Base-by-base conservation (phyloP, 2,797 vertebrate species). In the Sebastes paucispinis region DNA sequence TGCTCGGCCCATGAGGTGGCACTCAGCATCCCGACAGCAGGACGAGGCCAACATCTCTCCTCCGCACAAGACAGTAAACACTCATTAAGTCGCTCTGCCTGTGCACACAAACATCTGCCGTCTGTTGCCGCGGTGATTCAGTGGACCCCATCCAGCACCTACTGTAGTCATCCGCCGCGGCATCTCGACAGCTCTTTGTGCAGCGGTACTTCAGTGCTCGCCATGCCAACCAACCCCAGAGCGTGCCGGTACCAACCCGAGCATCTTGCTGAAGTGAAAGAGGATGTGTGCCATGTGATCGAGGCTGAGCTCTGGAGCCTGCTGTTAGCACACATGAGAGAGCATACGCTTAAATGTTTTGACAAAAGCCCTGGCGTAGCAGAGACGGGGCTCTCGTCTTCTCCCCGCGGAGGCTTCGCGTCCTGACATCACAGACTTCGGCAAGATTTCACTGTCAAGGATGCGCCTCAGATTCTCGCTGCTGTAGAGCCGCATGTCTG, bases 71-170 rank as follows among this genome's bases (percentile, higher is more conserved):
- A 78, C 24, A 16, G 89, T 89, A 94, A 93, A 93, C 88, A 93
- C 76, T 94, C 89, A 92, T 94, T 95, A 93, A 89, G 90, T 82
- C 72, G 54, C 80, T 83, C 84, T 80, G 77, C 27, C 82, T 75
- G 69, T 81, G 82, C 86, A 91, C 89, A 91, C 91, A 88, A 72
- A 81, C 86, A 85, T 85, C 84, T 87, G 80, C 69, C 39, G 65
- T 83, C 60, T 86, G 84, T 69, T 77, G 74, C 69, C 8, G 10
- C 14, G 14, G 58, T 60, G 83, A 90, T 62, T 76, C 80, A 36
- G 39, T 77, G 77, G 79, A 74, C 50, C 79, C 69, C 2, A 32
- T 80, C 60, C 75, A 81, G 31, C 72, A 60, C 67, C 64, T 52
- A 22, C 69, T 27, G 52, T 25, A 50, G 54, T 25, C 69, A 32